Percentiles rank a stretch among this genome's conserved stretches.
These are phyloP conservation scores for Tiphia femorata DNA, from an alignment of 2,888 invertebrate species.

Conservation along the genomic window DNA sequence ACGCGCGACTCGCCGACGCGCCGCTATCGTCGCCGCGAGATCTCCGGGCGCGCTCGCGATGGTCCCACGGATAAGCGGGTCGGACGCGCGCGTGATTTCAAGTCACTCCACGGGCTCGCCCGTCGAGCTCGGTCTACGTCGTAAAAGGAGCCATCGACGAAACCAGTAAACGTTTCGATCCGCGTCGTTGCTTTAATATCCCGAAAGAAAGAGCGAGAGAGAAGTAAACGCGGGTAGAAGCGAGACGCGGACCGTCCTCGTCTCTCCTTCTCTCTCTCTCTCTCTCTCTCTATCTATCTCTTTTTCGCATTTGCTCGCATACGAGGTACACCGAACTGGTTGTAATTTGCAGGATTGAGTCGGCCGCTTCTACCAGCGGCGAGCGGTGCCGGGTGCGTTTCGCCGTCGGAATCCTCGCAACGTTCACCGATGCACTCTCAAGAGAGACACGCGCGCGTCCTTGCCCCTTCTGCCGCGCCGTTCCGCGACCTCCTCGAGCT, in stretches of 20 bases:
- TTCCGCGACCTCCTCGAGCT: background rate
- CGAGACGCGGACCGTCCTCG: background rate
- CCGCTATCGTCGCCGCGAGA: background rate
- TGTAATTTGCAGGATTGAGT: slow-evolving; percentile 29
- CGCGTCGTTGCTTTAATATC: slow-evolving; percentile 13
- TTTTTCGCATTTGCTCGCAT: slow-evolving; percentile 27
- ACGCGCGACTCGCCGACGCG: too few relatives aligned
- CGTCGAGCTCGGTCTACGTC: slow-evolving; percentile 25
- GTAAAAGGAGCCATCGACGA: slow-evolving; percentile 35
- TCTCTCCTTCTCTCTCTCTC: background rate
- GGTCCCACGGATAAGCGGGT: slow-evolving; percentile 18
- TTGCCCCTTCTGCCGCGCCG: background rate
- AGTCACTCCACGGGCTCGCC: background rate
- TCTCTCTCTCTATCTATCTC: background rate
- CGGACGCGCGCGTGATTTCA: slow-evolving; percentile 22
- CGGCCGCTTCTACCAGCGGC: too few relatives aligned
- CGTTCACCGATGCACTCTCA: background rate
- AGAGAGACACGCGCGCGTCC: background rate
- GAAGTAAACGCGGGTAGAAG: background rate
- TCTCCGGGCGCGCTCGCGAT: background rate
- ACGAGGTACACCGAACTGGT: slow-evolving; percentile 23
- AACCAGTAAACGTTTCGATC: slow-evolving; percentile 28
- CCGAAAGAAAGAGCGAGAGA: background rate
- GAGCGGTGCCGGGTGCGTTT: slow-evolving; percentile 19
- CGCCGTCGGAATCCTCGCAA: slow-evolving; percentile 16